Evolutionary conservation across 2,888 invertebrate species (phyloP), one percentile per base, ranked within the genome.

Genomic region (Dilophus febrilis): DNA sequence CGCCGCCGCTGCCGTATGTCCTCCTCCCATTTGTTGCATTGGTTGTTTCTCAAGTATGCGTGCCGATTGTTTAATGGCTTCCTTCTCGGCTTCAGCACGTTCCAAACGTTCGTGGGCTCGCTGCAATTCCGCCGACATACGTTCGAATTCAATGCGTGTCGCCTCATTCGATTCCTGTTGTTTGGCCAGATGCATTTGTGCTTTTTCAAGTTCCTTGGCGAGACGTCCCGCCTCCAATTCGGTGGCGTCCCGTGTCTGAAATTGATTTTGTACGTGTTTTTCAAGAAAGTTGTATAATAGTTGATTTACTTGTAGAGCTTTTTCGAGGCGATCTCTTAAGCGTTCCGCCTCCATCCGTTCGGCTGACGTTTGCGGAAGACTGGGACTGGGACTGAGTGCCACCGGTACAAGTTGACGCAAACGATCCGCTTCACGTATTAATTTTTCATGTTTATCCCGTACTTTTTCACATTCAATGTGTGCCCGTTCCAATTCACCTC

Each of bases 381-480:
- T 16, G n/a, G 70, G 58, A 14, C 34, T 22, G 45, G 63, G 63
- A 52, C 63, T 63, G 44, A 61, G 53, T 57, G 66, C 59, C 56
- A 68, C 59, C 8, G 28, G 31, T 57, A 58, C 59, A 10, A 33
- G 33, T 59, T 54, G 54, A 50, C 74, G 65, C 47, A 74, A 58
- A 48, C 75, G 61, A 53, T 76, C 75, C 34, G 72, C 64, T 56
- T 75, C 70, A 42, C 70, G 70, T 37, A 74, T 62, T 52, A 86
- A 64, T 64, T 86, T 85, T 55, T 88, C 88, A 57, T 85, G 78
- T 46, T 85, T 71, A 52, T 88, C 88, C 50, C 84, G 72, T 46
- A 86, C 74, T 65, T 88, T 88, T 56, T 88, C 88, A 50, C 84
- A 78, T 64, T 88, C 88, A 56, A 88, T 85, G 53, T 84, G 78